Evolutionary conservation across 2,113 vertebrate species (phyloP), one percentile per base, ranked within the genome.

Genomic region (Tachycineta bicolor): DNA sequence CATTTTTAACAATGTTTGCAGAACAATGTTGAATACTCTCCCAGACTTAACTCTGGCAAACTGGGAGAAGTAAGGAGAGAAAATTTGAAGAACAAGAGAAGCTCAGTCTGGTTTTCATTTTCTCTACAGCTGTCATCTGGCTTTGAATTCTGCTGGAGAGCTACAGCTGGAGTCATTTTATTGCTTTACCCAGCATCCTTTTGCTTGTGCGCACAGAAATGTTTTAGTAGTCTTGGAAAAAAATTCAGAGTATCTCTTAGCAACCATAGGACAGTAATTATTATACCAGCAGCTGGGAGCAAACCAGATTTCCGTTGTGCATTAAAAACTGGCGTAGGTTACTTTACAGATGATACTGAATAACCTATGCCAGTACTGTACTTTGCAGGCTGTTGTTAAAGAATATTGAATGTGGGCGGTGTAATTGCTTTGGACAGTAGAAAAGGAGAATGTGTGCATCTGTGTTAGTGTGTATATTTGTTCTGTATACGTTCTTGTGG

Each of bases 201-300:
- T 98, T 98, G 98, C 98, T 97, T 98, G 97, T 92, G 95, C 68
- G 92, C 95, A 95, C 96, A 98, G 96, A 97, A 97, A 97, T 97
- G 94, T 97, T 98, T 80, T 97, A 97, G 97, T 97, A 97, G 81
- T 96, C 95, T 97, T 97, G 89, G 95, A 96, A 97, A 97, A 97
- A 98, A 98, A 98, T 97, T 98, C 98, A 98, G 98, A 98, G 96
- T 98, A 98, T 99, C 98, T 99, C 98, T 98, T 99, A 99, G 98
- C 98, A 99, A 98, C 98, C 98, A 98, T 98, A 98, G 98, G 98
- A 99, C 98, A 98, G 98, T 99, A 99, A 98, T 99, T 99, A 99
- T 98, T 99, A 98, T 98, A 98, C 98, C 98, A 98, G 98, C 98
- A 98, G 98, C 98, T 99, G 98, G 98, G 98, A 98, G 98, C 98